Conservation (phyloP, 2,797 vertebrate genomes). For the Alectoris magna region DNA sequence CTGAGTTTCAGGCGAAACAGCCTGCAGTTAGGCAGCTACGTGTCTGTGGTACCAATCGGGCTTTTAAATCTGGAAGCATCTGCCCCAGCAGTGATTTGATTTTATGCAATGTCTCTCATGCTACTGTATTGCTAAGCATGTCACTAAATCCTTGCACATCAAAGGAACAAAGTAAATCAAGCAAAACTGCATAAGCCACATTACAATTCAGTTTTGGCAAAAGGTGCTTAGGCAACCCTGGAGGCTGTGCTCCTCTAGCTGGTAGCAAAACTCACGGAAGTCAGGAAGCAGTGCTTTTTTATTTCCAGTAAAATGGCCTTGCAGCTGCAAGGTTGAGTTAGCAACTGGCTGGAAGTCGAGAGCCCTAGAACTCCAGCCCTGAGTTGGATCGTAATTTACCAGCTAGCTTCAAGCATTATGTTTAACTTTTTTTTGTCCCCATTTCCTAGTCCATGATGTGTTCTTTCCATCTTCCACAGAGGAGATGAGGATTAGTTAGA, state of each 20-base stretch:
- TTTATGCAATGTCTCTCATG: conserved; percentile 63
- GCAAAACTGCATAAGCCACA: conserved; percentile 53
- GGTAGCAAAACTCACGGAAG: not conserved
- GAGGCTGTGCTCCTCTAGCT: not conserved
- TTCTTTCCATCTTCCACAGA: not conserved
- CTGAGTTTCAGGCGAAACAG: not conserved
- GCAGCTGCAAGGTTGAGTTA: not conserved
- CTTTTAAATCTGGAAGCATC: conserved; percentile 63
- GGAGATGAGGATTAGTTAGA: not conserved
- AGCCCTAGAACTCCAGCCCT: not conserved
- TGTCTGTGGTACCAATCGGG: conserved; percentile 28
- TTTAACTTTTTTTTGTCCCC: not conserved
- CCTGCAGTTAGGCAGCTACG: conserved; percentile 7
- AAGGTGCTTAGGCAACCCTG: conserved; percentile 23
- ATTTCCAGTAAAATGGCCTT: not conserved
- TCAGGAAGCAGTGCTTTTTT: not conserved
- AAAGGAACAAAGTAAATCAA: conserved; percentile 68
- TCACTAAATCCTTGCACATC: conserved; percentile 69
- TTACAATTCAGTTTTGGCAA: conserved; percentile 43
- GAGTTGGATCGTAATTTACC: not conserved
- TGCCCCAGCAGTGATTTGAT: conserved; percentile 60
- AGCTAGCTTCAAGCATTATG: not conserved
- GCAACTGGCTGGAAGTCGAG: not conserved
- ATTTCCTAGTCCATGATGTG: not conserved
- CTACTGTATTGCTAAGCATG: conserved; percentile 34